phyloP scores from a whole-genome alignment of 1,140 invertebrate genomes.

The Lepidurus apus region DNA sequence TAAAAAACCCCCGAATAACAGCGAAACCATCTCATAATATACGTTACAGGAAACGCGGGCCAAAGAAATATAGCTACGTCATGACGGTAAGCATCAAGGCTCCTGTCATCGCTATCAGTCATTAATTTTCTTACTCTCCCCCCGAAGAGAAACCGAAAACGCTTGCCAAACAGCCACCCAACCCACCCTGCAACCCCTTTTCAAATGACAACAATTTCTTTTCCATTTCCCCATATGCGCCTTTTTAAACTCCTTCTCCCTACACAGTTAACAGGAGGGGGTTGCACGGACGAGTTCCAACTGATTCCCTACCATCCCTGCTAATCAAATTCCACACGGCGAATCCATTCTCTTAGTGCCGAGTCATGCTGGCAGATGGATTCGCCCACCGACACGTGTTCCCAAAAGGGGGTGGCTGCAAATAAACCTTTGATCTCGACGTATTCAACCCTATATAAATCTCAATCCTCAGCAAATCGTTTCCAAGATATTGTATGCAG shows the following conservation, averaged over 20 bases:
- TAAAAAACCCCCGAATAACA: constrained; percentile 6
- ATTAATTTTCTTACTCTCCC: not conserved
- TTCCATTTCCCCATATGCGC: not conserved
- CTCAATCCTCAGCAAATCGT: not conserved
- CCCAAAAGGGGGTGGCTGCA: not conserved
- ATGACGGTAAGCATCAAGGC: constrained; percentile 21
- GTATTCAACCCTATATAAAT: not conserved
- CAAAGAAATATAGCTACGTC: constrained; percentile 8
- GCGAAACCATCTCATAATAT: constrained; percentile 6
- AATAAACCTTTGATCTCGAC: not conserved
- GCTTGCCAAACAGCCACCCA: not conserved
- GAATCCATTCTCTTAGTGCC: not conserved
- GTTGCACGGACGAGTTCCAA: not conserved
- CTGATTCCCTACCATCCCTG: not conserved
- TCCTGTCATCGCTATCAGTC: constrained; percentile 21
- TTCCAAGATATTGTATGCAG: not conserved
- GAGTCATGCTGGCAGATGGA: constrained; percentile 13
- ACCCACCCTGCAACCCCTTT: not conserved
- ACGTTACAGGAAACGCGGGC: constrained; percentile 17
- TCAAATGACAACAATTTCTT: not conserved
- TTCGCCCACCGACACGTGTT: not conserved
- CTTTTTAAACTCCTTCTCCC: not conserved
- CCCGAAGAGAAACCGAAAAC: not conserved
- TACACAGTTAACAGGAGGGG: not conserved
- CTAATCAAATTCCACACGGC: not conserved